phyloP scores from a whole-genome alignment of 2,797 vertebrate species.

The Xenops minutus region DNA sequence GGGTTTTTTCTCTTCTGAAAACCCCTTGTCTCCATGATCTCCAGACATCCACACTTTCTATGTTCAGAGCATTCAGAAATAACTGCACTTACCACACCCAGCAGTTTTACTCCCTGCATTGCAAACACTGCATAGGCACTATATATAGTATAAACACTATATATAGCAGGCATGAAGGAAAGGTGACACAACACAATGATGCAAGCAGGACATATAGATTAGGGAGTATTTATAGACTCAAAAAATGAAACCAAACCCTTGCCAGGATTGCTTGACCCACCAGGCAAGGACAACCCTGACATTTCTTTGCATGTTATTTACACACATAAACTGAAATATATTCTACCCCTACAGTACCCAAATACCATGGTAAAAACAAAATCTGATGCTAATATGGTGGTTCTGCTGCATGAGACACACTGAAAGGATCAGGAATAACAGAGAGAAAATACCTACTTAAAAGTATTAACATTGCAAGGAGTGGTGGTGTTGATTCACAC shows the following conservation, averaged over 20 bases:
- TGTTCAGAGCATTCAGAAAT: neutral
- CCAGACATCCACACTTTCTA: neutral
- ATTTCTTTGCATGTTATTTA: neutral
- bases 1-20: neutral
- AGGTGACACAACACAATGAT: slow-evolving; percentile 25
- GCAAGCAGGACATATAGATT: slow-evolving; percentile 24
- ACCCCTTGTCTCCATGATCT: neutral
- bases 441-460: neutral
- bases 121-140: neutral
- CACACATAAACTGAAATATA: neutral
- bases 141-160: neutral
- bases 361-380: neutral
- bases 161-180: neutral
- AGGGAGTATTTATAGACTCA: slow-evolving; percentile 43
- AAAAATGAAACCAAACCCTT: neutral
- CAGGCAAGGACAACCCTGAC: neutral
- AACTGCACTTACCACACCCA: neutral
- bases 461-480: neutral
- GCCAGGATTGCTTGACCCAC: neutral
- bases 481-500: neutral
- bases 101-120: neutral
- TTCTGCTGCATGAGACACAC: neutral
- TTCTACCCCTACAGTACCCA: neutral
- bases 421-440: neutral
- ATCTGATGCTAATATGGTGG: neutral